Percentiles rank a stretch among this genome's conserved stretches.
Evolutionary conservation across 2,797 vertebrate genomes (phyloP).

Genomic region (Pseudocheirus occidentalis): DNA sequence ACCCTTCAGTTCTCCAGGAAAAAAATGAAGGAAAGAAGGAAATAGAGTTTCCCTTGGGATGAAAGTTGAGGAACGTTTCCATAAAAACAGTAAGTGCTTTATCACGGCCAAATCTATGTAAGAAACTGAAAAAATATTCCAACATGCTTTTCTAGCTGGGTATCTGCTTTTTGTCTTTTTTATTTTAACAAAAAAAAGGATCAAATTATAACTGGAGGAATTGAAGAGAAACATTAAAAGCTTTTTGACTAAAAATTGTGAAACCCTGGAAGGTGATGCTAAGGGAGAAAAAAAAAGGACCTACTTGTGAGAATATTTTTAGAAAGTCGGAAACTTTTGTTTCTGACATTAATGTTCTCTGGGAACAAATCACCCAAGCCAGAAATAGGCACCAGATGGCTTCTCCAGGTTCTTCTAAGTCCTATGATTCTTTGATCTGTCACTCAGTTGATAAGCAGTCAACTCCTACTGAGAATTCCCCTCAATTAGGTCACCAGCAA

Average conservation of each 20-base stretch:
- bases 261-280: not conserved
- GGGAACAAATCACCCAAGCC: conserved; percentile 22
- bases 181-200: not conserved
- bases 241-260: conserved; percentile 6
- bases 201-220: not conserved
- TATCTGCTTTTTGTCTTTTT: not conserved
- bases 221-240: conserved; percentile 14
- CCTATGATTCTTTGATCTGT: not conserved
- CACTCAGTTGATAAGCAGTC: conserved; percentile 39
- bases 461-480: conserved; percentile 22
- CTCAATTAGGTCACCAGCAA: conserved; percentile 23
- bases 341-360: not conserved
- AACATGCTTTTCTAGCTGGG: not conserved
- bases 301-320: conserved; percentile 1
- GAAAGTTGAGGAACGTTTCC: not conserved
- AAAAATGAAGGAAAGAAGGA: not conserved
- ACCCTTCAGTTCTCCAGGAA: conserved; percentile 26
- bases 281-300: not conserved
- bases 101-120: not conserved
- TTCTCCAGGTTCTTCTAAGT: not conserved
- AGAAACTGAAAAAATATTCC: not conserved
- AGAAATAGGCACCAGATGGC: not conserved
- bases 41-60: conserved; percentile 38
- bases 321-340: not conserved
- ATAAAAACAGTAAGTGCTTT: not conserved